These are phyloP conservation scores for Raillietiella orientalis DNA, from an alignment of 2,888 invertebrate genomes.

Conservation along the genomic window DNA sequence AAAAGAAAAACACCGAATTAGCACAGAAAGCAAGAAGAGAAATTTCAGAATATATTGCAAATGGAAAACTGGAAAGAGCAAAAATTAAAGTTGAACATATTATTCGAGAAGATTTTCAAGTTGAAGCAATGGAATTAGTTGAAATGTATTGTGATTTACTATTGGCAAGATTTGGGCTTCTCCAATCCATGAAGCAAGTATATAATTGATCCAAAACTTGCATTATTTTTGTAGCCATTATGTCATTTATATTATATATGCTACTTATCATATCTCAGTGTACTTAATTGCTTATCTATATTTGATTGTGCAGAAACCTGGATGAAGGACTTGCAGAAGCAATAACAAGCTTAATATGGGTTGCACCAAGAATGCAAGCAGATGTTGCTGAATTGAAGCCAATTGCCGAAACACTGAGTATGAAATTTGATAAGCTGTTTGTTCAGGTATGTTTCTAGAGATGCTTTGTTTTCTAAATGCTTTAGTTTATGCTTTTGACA, in stretches of 20 bases:
- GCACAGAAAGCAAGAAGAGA: slow-evolving; percentile 83
- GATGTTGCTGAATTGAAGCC: slow-evolving; percentile 15
- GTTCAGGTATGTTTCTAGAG: slow-evolving; percentile 20
- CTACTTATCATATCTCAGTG: too few species aligned
- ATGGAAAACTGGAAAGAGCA: slow-evolving; percentile 38
- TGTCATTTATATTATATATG: too few species aligned
- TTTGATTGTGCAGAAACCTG: slow-evolving; percentile 19
- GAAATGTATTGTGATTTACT: slow-evolving; percentile 98
- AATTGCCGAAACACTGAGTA: slow-evolving; percentile 49
- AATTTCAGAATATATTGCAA: slow-evolving; percentile 77
- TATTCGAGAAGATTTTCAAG: slow-evolving; percentile 91
- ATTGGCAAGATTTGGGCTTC: slow-evolving; percentile 75
- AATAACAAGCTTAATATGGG: slow-evolving; percentile 88
- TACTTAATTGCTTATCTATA: slow-evolving; percentile 4
- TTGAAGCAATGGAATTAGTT: slow-evolving; percentile 93
- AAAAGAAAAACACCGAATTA: slow-evolving; percentile 90
- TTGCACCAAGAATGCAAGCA: slow-evolving; percentile 45
- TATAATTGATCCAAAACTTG: not conserved
- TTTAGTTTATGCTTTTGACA: slow-evolving; percentile 1
- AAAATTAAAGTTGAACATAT: slow-evolving; percentile 95
- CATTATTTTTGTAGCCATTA: slow-evolving; percentile 4
- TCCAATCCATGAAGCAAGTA: slow-evolving; percentile 73
- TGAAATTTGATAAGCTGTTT: slow-evolving; percentile 80
- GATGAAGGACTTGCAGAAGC: slow-evolving; percentile 88
- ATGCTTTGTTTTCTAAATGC: slow-evolving; percentile 1